A percentile compares a stretch with the other conserved stretches of the same genome.
These are phyloP conservation scores for Engraulis encrasicolus DNA, from an alignment of 2,113 vertebrate species.

Conservation along the genomic window DNA sequence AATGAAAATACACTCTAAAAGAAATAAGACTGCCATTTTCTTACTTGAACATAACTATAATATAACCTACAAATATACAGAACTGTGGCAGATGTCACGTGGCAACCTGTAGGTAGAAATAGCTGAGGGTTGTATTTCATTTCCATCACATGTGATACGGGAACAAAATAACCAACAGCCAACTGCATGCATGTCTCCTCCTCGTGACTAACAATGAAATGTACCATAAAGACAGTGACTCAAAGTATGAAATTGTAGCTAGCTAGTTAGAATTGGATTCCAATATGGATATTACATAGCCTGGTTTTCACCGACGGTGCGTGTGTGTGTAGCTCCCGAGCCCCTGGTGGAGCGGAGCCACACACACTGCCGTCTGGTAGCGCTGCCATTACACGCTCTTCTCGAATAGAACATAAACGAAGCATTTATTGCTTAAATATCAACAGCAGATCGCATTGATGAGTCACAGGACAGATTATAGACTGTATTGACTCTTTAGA, in stretches of 20 bases:
- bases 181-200: neutral
- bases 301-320: too few relatives aligned
- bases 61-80: neutral
- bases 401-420: too few relatives aligned
- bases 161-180: neutral
- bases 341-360: too few relatives aligned
- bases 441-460: too few relatives aligned
- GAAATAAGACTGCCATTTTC: neutral
- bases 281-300: too few relatives aligned
- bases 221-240: neutral
- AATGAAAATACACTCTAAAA: neutral
- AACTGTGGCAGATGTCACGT: neutral
- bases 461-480: too few relatives aligned
- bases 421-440: too few relatives aligned
- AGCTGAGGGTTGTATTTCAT: neutral
- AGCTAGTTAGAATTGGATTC: too few relatives aligned
- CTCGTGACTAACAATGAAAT: neutral
- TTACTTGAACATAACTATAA: neutral
- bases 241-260: neutral
- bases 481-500: too few relatives aligned
- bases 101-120: neutral
- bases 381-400: too few relatives aligned
- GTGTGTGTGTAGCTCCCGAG: too few relatives aligned
- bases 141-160: neutral
- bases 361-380: too few relatives aligned